Percentiles rank a stretch among this genome's conserved stretches.
phyloP scores from a whole-genome alignment of 2,797 vertebrate genomes.

The Emys orbicularis region DNA sequence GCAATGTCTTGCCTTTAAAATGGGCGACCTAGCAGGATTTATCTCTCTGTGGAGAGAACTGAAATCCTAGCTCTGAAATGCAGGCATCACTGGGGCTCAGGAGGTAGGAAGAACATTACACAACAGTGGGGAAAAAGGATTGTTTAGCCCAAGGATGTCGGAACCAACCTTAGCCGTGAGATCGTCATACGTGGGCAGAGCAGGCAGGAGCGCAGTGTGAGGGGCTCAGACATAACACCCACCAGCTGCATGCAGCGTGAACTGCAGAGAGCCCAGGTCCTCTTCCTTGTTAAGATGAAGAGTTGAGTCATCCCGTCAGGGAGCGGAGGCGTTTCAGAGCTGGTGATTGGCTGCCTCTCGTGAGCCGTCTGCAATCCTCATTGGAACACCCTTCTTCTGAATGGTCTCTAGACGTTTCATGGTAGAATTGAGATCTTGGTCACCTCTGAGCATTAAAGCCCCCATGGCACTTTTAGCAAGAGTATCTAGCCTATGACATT shows the following conservation, averaged over 20 bases:
- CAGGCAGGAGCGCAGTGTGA: neutral
- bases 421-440: neutral
- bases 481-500: neutral
- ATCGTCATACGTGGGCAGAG: neutral
- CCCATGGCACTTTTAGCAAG: neutral
- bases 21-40: neutral
- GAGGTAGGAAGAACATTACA: neutral
- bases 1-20: neutral
- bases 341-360: neutral
- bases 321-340: neutral
- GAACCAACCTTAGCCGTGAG: neutral
- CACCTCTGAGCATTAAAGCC: neutral
- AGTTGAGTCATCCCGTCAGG: neutral
- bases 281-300: neutral
- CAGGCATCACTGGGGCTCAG: neutral
- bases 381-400: neutral
- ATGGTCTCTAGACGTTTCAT: neutral
- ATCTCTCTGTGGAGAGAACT: accelerated
- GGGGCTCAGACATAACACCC: neutral
- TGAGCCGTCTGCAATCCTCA: neutral
- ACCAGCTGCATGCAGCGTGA: neutral
- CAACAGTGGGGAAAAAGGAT: neutral
- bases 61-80: neutral
- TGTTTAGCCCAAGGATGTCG: neutral
- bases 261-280: neutral